Percentiles rank a stretch among this genome's conserved stretches.
phyloP scores from a whole-genome alignment of 2,888 invertebrate genomes.

The Eurytoma californica region DNA sequence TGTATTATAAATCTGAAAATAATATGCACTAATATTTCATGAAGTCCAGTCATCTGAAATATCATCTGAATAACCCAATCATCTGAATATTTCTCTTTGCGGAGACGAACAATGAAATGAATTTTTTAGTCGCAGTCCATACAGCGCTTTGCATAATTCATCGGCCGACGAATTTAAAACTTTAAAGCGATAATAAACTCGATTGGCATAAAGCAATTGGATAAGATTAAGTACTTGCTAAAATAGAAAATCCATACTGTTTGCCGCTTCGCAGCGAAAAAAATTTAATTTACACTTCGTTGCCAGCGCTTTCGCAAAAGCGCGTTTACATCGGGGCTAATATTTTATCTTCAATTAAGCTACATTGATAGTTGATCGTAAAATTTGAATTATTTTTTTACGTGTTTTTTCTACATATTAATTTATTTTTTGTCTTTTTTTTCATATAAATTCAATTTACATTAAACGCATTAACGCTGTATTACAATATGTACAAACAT shows the following conservation, averaged over 20 bases:
- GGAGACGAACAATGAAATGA: neutral
- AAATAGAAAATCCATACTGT: neutral
- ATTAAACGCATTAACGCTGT: too few relatives aligned
- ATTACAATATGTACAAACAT: too few relatives aligned
- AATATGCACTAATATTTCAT: too few relatives aligned
- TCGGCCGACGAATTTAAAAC: neutral
- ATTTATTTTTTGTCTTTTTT: too few relatives aligned
- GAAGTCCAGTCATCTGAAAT: too few relatives aligned
- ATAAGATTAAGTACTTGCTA: neutral
- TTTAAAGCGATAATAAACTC: neutral
- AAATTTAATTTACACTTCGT: neutral
- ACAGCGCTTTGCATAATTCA: constrained; percentile 6
- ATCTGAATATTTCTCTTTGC: neutral
- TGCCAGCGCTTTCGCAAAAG: neutral
- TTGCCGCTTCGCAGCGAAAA: neutral
- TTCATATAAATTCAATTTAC: too few relatives aligned
- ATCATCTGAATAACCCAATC: too few relatives aligned
- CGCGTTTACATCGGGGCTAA: neutral
- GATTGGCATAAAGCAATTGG: neutral
- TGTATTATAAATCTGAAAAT: too few relatives aligned
- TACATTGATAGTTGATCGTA: too few relatives aligned
- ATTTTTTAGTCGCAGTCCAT: neutral
- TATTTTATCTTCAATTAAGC: neutral
- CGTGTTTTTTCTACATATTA: too few relatives aligned
- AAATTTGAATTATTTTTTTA: too few relatives aligned